A percentile compares a stretch with the other conserved stretches of the same genome.
These are phyloP conservation scores for Propithecus deckenii DNA, from an alignment of 2,797 vertebrate genomes.

Conservation along the genomic window DNA sequence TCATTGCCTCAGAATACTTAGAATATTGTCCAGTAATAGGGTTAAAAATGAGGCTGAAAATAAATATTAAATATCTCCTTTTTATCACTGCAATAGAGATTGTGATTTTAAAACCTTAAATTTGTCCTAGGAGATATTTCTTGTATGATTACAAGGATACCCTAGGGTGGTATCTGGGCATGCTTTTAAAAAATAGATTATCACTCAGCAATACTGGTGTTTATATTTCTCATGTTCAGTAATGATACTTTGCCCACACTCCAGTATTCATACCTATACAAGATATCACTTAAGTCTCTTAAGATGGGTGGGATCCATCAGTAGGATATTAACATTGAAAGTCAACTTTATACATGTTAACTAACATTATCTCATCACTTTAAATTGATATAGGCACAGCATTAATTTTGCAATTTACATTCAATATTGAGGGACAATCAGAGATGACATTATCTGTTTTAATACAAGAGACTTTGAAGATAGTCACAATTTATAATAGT, in stretches of 20 bases:
- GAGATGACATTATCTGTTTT: background rate
- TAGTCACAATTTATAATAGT: background rate
- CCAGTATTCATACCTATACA: background rate
- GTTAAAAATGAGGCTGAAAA: background rate
- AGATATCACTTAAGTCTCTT: background rate
- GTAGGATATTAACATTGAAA: background rate
- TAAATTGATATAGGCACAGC: background rate
- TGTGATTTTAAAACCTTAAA: background rate
- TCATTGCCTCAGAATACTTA: background rate
- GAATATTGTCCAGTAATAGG: background rate
- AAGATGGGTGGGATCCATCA: background rate
- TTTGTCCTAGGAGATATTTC: background rate
- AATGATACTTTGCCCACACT: background rate
- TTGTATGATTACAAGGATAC: background rate
- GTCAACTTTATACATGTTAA: background rate
- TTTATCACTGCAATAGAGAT: background rate
- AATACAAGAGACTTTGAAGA: background rate
- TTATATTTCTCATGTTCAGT: background rate
- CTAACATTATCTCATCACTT: background rate
- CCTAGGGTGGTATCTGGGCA: background rate
- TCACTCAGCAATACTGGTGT: background rate
- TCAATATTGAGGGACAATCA: background rate
- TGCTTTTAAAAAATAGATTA: background rate
- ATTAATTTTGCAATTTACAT: background rate
- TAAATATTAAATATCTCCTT: background rate